phyloP scores from a whole-genome alignment of 2,113 vertebrate genomes.

The Plecturocebus donacophilus region DNA sequence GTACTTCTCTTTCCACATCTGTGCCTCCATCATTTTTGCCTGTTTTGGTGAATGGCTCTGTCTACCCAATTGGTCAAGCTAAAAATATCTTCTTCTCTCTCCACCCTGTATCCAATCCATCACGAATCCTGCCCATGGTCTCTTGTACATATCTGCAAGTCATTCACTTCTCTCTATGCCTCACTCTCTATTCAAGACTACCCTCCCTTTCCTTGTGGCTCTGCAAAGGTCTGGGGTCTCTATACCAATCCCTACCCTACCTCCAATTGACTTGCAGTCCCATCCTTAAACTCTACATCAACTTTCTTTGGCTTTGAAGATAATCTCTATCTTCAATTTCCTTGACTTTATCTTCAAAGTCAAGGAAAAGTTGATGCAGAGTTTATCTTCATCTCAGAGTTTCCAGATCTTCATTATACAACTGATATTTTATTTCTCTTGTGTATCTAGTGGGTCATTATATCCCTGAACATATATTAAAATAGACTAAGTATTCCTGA shows the following conservation, averaged over 20 bases:
- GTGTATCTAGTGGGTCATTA: background rate
- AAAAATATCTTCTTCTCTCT: background rate
- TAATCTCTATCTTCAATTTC: too few species aligned
- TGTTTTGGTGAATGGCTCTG: background rate
- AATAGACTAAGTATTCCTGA: conserved; percentile 6
- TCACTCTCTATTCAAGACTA: background rate
- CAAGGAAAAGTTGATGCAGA: too few species aligned
- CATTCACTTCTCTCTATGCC: background rate
- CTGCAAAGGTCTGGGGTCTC: background rate
- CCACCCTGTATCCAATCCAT: background rate
- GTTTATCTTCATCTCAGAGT: background rate
- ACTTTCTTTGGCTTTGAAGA: background rate
- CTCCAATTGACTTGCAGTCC: background rate
- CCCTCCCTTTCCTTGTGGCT: background rate
- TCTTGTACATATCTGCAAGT: background rate
- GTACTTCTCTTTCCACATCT: background rate
- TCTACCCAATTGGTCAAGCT: background rate
- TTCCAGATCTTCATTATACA: background rate
- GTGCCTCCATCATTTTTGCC: background rate
- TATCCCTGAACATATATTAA: conserved; percentile 55
- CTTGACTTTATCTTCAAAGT: too few species aligned
- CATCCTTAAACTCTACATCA: background rate
- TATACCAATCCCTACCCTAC: background rate
- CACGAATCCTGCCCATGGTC: background rate
- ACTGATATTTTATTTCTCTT: conserved; percentile 48